Evolutionary conservation across 1,140 invertebrate species (phyloP).

Genomic region (Ridgeia piscesae): DNA sequence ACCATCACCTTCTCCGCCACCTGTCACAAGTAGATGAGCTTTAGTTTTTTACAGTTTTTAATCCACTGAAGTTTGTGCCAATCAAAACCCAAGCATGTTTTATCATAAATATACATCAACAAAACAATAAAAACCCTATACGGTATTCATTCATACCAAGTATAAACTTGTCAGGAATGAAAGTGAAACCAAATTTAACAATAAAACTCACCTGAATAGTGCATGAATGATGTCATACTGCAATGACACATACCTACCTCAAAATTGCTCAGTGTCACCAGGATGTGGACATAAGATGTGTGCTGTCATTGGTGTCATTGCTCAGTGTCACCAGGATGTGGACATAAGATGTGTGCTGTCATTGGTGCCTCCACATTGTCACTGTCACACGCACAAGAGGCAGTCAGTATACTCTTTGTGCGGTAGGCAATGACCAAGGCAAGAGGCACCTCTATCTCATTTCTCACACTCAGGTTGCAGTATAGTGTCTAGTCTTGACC

Average conservation of each 20-base stretch:
- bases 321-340: neutral
- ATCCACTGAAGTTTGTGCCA: neutral
- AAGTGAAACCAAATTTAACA: neutral
- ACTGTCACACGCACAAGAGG: constrained; percentile 3
- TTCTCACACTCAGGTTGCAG: neutral
- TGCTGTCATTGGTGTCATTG: neutral
- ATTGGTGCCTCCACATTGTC: neutral
- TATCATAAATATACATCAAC: neutral
- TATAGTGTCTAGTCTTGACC: no score
- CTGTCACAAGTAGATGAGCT: no score
- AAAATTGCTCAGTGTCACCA: neutral
- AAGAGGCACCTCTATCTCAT: neutral
- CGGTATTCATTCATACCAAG: neutral
- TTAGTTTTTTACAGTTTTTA: neutral
- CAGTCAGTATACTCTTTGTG: neutral
- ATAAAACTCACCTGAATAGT: neutral
- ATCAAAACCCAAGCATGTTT: neutral
- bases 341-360: neutral
- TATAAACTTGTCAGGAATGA: neutral
- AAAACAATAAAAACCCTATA: neutral
- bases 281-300: neutral
- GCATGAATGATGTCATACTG: neutral
- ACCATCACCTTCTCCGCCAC: no score
- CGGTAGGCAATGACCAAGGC: neutral
- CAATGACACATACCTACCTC: neutral